Conservation (phyloP, 2,113 vertebrate species). For the Stictonetta naevosa region DNA sequence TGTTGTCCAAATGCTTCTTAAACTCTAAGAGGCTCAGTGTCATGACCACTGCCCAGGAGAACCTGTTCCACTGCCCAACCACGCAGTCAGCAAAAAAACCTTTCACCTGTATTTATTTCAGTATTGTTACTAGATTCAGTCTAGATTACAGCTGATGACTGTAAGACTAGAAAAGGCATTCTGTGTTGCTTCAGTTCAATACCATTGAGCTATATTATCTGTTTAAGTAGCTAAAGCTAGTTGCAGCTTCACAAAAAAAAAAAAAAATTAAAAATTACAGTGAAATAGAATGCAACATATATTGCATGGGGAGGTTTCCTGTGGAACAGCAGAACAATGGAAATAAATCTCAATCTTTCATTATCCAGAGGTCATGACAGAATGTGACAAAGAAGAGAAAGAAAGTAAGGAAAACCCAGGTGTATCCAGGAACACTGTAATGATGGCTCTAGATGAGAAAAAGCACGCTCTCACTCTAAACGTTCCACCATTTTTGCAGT, state of each 20-base stretch:
- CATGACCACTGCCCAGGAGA: too few species aligned
- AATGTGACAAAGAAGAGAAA: background rate
- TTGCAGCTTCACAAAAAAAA: background rate
- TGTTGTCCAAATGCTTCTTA: too few species aligned
- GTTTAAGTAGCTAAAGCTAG: background rate
- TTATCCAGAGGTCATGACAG: fast-evolving
- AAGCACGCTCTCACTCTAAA: background rate
- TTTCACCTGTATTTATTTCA: background rate
- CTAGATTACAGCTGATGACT: background rate
- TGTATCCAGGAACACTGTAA: background rate
- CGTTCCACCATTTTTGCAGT: fast-evolving
- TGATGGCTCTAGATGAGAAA: background rate
- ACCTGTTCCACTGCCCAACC: too few species aligned
- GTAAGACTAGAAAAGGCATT: background rate
- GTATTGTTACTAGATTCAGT: background rate
- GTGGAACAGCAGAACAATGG: background rate
- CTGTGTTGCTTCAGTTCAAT: background rate
- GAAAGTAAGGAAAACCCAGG: background rate
- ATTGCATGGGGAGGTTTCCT: background rate
- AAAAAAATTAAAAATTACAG: background rate
- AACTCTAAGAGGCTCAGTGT: too few species aligned
- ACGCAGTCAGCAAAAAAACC: too few species aligned
- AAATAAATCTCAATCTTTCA: background rate
- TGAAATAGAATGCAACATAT: background rate
- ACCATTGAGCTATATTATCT: background rate